Conservation (phyloP, 2,113 vertebrate genomes). For the Siphamia tubifer region DNA sequence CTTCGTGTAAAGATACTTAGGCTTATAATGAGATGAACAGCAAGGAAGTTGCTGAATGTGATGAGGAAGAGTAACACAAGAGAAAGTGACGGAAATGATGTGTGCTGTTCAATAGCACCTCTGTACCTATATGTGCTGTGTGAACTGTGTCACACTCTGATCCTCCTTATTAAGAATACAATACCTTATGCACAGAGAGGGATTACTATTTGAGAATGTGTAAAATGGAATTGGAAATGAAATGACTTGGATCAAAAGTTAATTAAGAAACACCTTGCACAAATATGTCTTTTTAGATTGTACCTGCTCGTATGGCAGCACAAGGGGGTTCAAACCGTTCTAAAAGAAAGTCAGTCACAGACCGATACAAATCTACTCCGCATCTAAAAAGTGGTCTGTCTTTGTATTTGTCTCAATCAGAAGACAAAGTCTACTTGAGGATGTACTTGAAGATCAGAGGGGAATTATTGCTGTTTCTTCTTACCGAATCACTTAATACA, state of each 20-base stretch:
- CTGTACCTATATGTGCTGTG: not conserved
- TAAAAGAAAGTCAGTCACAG: conserved; percentile 10
- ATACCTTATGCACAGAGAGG: conserved; percentile 40
- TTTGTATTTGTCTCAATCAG: conserved; percentile 12
- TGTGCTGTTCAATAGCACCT: conserved; percentile 11
- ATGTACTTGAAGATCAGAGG: not conserved
- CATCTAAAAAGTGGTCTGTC: not conserved
- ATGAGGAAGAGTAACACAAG: too few species aligned
- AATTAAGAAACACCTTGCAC: conserved; percentile 61
- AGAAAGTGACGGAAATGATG: not conserved
- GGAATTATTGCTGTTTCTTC: not conserved
- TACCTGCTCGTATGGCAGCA: not conserved
- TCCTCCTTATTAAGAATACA: conserved; percentile 51
- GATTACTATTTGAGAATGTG: conserved; percentile 65
- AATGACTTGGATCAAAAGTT: conserved; percentile 65
- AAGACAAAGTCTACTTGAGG: conserved; percentile 25
- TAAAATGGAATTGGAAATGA: conserved; percentile 64
- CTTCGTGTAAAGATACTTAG: too few species aligned
- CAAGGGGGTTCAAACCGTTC: conserved; percentile 1
- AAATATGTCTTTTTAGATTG: conserved; percentile 62
- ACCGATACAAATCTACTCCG: conserved; percentile 7
- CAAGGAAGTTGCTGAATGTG: too few species aligned
- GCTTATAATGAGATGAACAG: not conserved
- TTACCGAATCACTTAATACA: not conserved
- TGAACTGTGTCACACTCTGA: conserved; percentile 31